phyloP scores from a whole-genome alignment of 2,797 vertebrate species.

The Enteromius treurensis region DNA sequence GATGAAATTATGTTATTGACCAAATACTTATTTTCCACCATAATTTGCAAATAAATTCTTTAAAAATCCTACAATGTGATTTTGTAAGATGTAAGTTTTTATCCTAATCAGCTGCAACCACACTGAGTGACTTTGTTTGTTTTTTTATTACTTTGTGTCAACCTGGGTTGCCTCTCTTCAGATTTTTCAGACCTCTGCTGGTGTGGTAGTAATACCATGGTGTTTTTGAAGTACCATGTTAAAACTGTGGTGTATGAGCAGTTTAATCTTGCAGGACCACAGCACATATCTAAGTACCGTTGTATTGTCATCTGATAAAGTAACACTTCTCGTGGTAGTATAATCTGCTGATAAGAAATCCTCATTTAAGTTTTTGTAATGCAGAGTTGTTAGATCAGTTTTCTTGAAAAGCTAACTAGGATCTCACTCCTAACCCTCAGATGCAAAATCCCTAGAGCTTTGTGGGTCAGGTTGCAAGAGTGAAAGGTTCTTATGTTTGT shows the following conservation, averaged over 20 bases:
- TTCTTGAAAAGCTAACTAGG: neutral
- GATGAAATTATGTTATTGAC: too few relatives aligned
- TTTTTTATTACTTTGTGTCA: neutral
- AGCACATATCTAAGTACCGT: neutral
- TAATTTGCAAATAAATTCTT: too few relatives aligned
- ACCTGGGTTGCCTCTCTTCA: neutral
- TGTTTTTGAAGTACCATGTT: neutral
- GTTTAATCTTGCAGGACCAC: neutral
- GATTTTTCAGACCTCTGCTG: neutral
- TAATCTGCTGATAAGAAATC: neutral
- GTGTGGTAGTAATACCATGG: neutral
- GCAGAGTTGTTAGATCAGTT: neutral
- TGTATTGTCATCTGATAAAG: neutral
- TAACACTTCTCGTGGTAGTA: neutral
- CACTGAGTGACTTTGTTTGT: neutral
- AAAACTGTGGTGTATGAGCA: neutral
- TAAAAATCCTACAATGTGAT: too few relatives aligned
- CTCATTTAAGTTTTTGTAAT: neutral
- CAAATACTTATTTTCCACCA: too few relatives aligned
- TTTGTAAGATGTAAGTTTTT: too few relatives aligned
- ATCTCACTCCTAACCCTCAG: neutral
- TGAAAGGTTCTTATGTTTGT: constrained; percentile 23
- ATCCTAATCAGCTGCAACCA: neutral
- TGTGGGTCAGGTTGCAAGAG: neutral
- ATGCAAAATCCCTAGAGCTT: constrained; percentile 1